Evolutionary conservation across 2,888 invertebrate species (phyloP), one percentile per base, ranked within the genome.

Genomic region (Tetheella fluctuosa): DNA sequence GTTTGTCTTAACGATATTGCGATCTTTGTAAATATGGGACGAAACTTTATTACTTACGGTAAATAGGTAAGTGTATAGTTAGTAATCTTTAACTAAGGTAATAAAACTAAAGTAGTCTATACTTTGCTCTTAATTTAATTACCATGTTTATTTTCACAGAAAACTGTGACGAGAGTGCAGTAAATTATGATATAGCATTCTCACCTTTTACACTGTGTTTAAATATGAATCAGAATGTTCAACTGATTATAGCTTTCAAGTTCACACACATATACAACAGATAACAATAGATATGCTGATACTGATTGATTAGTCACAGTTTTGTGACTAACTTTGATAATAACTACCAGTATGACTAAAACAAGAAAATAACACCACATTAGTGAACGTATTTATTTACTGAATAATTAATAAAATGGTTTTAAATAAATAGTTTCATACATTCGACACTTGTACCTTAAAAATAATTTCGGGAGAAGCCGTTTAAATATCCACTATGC

Each of bases 391-490:
- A 52, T 60, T 61, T 54, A 58, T 68, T 66, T 70, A 68, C 55
- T 68, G 60, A 55, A 59, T 28, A 60, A 57, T 52, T 54, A 60
- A 67, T 69, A n/a, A 69, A 70, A 63, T 69, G 71, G 70, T 67
- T 77, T n/a, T 76, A 48, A 48, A 82, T 83, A 83, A 84, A 85
- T 83, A 81, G 63, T 71, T 74, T 75, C 79, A 83, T 75, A 79
- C 84, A 81, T 75, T 74, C 79, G 70, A 78, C 76, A 79, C 77
- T 73, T 75, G 70, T 71, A 75, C 70, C 67, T 69, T 70, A 71
- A 55, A 66, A 64, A 58, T 66, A 60, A 69, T 68, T 69, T 60
- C 25, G 37, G 23, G 17, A 10, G 52, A 63, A 61, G 63, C 61
- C 20, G 10, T 17, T 20, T 15, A n/a, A 37, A 17, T 17, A 54